Evolutionary conservation across 2,888 invertebrate genomes (phyloP), one percentile per base, ranked within the genome.

Genomic region (Prenolepis imparis): DNA sequence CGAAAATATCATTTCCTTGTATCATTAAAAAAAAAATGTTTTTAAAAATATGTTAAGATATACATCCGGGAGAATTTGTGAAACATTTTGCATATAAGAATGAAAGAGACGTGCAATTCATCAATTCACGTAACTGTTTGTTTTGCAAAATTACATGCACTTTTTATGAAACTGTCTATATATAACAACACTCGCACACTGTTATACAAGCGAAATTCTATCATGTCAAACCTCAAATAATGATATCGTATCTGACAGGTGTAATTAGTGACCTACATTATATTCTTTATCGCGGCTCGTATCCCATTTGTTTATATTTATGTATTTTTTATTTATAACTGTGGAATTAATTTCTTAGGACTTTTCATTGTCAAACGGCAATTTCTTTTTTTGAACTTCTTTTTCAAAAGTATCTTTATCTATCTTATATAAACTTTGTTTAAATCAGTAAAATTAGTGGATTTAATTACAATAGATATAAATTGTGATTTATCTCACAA

Each of bases 41-140:
- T 12, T 66, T 18, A 36, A 6, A 48, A 21, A 48, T 0, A 0
- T 41, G 2, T 74, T 28, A 24, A 32, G 24, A 41, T 61, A 64
- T 24, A 24, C 0, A 0, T 9, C 3, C 6, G 28, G 11, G 15
- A 41, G 24, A 75, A 57, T 78, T 72, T 48, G 18, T 28, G 41
- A 73, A 21, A 24, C 8, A 21, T 32, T 18, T 21, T 72, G 5
- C n/a, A 24, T 55, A 15, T 15, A 11, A n/a, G n/a, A 12, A 9
- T 12, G 12, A 21, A 15, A 24, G 28, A 44, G 39, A 80, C 59
- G 18, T 74, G 74, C 78, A 59, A 80, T 59, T 78, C 73, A 70
- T 59, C 32, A 21, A 18, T 32, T 80, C 24, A 48, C 59, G 74
- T 80, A 59, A 74, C 15, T 44, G 59, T 78, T 78, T 80, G 74